These are phyloP conservation scores for Prionace glauca DNA, from an alignment of 2,797 vertebrate species.

Conservation along the genomic window DNA sequence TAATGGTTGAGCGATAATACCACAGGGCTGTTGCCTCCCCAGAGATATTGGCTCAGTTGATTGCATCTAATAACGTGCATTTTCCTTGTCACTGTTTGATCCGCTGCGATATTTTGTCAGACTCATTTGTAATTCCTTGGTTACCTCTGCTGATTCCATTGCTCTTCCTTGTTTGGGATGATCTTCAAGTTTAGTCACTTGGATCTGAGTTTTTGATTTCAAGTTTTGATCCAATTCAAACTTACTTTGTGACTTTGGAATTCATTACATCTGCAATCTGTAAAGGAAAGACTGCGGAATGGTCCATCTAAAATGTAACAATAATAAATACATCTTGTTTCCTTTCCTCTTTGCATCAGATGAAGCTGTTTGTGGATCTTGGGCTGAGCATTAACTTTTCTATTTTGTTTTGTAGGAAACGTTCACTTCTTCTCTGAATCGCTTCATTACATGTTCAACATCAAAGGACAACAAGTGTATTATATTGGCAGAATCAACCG, in stretches of 20 bases:
- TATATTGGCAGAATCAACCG: constrained; percentile 48
- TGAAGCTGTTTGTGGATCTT: constrained; percentile 48
- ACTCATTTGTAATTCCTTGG: background rate
- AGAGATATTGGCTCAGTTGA: background rate
- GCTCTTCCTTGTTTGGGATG: background rate
- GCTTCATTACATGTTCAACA: constrained; percentile 53
- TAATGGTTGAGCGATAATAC: too few relatives aligned
- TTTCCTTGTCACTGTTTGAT: background rate
- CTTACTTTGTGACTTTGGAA: background rate
- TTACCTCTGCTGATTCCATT: background rate
- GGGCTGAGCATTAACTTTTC: background rate
- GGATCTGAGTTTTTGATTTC: background rate
- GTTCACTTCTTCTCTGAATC: constrained; percentile 53
- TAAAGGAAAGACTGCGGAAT: constrained; percentile 54
- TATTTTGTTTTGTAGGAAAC: constrained; percentile 47
- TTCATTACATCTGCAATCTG: background rate
- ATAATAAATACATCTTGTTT: constrained; percentile 49
- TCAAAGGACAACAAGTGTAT: constrained; percentile 47
- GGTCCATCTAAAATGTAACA: constrained; percentile 42
- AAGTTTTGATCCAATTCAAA: background rate
- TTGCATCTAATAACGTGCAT: background rate
- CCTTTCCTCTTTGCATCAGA: constrained; percentile 49
- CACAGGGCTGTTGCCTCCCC: too few relatives aligned
- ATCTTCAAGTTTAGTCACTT: background rate
- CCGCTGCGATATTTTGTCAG: background rate